These are phyloP conservation scores for Sebastolobus altivelis DNA, from an alignment of 2,797 vertebrate genomes.

Conservation along the genomic window DNA sequence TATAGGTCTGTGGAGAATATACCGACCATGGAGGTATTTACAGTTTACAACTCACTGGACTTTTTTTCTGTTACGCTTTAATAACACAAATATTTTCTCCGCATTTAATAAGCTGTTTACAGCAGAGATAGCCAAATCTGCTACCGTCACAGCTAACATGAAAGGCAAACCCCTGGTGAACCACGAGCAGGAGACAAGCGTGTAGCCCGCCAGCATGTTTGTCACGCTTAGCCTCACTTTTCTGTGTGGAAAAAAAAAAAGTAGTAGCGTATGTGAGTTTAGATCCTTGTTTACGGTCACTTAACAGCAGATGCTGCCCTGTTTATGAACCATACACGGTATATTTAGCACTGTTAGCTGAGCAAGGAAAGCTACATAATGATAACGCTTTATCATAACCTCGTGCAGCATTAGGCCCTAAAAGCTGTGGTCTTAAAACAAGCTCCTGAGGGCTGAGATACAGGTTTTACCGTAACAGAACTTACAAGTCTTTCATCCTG, in stretches of 20 bases:
- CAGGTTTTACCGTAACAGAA: slow-evolving; percentile 53
- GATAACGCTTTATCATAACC: slow-evolving; percentile 24
- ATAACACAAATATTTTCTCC: slow-evolving; percentile 17
- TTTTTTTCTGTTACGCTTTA: background rate
- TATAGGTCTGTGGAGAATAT: background rate
- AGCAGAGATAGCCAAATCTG: slow-evolving; percentile 38
- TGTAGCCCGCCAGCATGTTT: slow-evolving; percentile 39
- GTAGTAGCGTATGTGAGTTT: slow-evolving; percentile 15
- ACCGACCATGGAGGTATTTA: background rate
- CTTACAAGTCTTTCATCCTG: slow-evolving; percentile 61
- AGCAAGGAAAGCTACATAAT: slow-evolving; percentile 9
- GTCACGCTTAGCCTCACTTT: slow-evolving; percentile 25
- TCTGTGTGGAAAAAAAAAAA: slow-evolving; percentile 25
- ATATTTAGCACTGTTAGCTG: slow-evolving; percentile 17
- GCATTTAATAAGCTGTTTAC: slow-evolving; percentile 44
- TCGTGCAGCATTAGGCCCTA: slow-evolving; percentile 1
- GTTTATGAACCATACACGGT: slow-evolving; percentile 32
- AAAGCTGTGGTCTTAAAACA: slow-evolving; percentile 36
- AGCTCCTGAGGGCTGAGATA: slow-evolving; percentile 32
- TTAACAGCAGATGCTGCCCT: slow-evolving; percentile 30
- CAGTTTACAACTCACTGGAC: background rate
- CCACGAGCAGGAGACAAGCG: slow-evolving; percentile 24
- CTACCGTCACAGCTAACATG: slow-evolving; percentile 50
- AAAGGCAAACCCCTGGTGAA: slow-evolving; percentile 49
- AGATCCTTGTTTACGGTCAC: slow-evolving; percentile 30